Evolutionary conservation across 2,888 invertebrate species (phyloP), one percentile per base, ranked within the genome.

Genomic region (Tuberolachnus salignus): DNA sequence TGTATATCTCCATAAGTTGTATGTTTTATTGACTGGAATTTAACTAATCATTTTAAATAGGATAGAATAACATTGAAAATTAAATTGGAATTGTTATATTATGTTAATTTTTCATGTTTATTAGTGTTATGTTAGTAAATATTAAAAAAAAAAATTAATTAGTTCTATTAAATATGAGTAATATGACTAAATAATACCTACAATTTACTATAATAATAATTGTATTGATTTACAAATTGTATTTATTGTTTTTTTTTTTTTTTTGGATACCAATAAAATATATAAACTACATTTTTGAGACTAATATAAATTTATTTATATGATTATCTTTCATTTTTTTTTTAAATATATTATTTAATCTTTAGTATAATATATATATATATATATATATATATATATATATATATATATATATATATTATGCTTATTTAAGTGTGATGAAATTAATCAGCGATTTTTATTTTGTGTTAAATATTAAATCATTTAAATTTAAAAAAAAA

Each of bases 91-190:
- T 23, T 64, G 73, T 74, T 64, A 19, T 72, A 72, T 72, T 59
- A 61, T 59, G 51, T n/a, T n/a, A 64, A 69, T 53, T 59, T 49
- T 59, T 59, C n/a, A 51, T 42, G n/a, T 59, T 53, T 72, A 21
- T 63, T 73, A 73, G 63, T 73, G 51, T 21, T 53, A 74, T 73
- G 34, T 42, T 74, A 63, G n/a, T 64, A n/a, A 64, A 63, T 73
- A 53, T 42, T 34, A n/a, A 1, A 42, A 63, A 53, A 34, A 4
- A 34, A 4, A 34, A 34, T 34, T 49, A 63, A 51, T 2, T 46
- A 26, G 34, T 61, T 34, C 49, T 21, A 73, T 61, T 73, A 63
- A 73, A 26, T 34, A 34, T 34, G 6, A 34, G 34, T 34, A 3
- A 34, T 34, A 34, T 51, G 26, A 14, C 14, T 61, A 16, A 6